phyloP scores from a whole-genome alignment of 2,113 vertebrate species.

The Neodon shergylaensis region DNA sequence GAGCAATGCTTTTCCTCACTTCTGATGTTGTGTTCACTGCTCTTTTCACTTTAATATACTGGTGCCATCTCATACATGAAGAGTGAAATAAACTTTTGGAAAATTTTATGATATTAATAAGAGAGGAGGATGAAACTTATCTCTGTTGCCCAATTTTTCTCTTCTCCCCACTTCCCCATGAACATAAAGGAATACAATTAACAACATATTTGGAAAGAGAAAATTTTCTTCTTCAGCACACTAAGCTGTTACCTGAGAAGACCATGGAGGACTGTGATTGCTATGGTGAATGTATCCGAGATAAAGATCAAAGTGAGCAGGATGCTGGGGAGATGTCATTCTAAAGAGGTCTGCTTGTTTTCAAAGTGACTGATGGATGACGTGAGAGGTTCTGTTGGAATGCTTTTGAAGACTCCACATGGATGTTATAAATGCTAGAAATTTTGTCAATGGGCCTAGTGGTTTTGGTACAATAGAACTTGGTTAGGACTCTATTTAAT shows the following conservation, averaged over 20 bases:
- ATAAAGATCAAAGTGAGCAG: not conserved
- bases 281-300: not conserved
- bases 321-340: not conserved
- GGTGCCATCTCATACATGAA: not conserved
- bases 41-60: not conserved
- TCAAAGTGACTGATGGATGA: conserved; percentile 46
- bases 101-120: not conserved
- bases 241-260: conserved; percentile 30
- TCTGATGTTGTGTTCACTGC: not conserved
- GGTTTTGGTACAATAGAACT: conserved; percentile 12
- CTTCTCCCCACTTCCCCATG: not conserved
- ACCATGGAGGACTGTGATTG: not conserved
- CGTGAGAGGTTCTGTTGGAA: not conserved
- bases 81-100: not conserved
- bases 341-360: conserved; percentile 36
- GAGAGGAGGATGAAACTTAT: not conserved
- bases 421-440: conserved; percentile 1
- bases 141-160: not conserved
- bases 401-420: not conserved
- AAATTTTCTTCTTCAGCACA: conserved; percentile 14
- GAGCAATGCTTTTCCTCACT: not conserved
- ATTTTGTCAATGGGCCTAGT: not conserved
- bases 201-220: not conserved
- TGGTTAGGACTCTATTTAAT: not conserved
- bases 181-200: not conserved